Evolutionary conservation across 1,140 invertebrate genomes (phyloP), one percentile per base, ranked within the genome.

Genomic region (Palaemon carinicauda): DNA sequence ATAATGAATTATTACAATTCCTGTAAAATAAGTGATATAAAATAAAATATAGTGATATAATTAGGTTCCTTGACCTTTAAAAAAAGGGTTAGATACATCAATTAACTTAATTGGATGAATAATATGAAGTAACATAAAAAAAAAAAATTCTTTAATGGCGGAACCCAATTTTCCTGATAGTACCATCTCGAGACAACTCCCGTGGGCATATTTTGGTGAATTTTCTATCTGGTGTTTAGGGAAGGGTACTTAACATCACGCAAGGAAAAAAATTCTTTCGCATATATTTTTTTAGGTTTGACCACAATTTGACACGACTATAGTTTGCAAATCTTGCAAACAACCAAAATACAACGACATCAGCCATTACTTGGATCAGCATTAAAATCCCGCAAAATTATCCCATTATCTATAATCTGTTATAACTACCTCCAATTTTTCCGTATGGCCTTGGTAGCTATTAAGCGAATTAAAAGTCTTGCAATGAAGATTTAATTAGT

Each of bases 11-110:
- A n/a, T n/a, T 10, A 77, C 51, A 51, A 41, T 50, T 50, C 29
- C 29, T 41, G 51, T 77, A 50, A 19, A 50, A 77, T 14, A n/a
- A 77, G 74, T 33, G 74, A 41, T 77, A 29, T 77, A 21, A 12
- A 51, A 77, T 12, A 5, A 50, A 77, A 12, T 77, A 14, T 77
- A 2, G 51, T 77, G 31, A n/a, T 41, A 7, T 50, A 77, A 77
- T 14, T 41, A 7, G 33, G 74, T 77, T n/a, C n/a, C 74, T 50
- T 77, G 74, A 77, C 74, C 74, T 77, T 77, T 41, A 77, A 50
- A 77, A 14, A 77, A 33, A 77, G 74, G 74, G 4, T 50, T 77
- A 77, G 74, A n/a, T 41, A 50, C 74, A 77, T 41, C 51, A 41
- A 51, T 17, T n/a, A 10, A 41, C 33, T 77, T 50, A 41, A 41